Conservation (phyloP, 1,140 invertebrate genomes). For the Drosophila elegans region DNA sequence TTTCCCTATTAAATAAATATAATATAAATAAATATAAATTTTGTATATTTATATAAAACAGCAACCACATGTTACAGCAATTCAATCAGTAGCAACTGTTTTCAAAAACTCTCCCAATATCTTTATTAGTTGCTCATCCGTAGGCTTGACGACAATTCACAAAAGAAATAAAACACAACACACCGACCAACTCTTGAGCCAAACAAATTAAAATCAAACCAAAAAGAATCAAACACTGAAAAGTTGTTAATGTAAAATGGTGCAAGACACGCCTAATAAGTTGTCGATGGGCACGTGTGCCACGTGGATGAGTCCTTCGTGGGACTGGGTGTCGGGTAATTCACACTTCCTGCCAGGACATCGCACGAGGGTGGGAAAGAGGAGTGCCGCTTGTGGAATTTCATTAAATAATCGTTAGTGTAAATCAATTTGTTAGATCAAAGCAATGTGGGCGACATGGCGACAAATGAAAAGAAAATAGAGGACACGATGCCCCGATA, state of each 20-base stretch:
- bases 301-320: constrained; percentile 28
- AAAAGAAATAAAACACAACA: constrained; percentile 43
- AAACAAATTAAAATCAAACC: constrained; percentile 46
- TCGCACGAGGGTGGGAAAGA: not conserved
- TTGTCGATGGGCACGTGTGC: constrained; percentile 58
- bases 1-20: no score
- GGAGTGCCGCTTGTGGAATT: constrained; percentile 55
- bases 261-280: constrained; percentile 58
- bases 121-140: constrained; percentile 15
- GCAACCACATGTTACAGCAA: not conserved
- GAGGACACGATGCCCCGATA: constrained; percentile 35
- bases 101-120: not conserved
- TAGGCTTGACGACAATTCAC: constrained; percentile 43
- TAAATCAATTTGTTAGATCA: constrained; percentile 82
- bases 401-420: constrained; percentile 83
- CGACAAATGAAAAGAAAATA: constrained; percentile 82
- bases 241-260: constrained; percentile 5
- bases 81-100: not conserved
- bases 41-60: no score
- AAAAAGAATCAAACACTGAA: constrained; percentile 29
- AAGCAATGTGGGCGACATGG: constrained; percentile 70
- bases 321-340: constrained; percentile 64
- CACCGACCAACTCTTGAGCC: not conserved
- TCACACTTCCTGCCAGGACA: constrained; percentile 71
- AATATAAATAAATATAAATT: no score